Conservation (phyloP, 2,888 invertebrate genomes). For the Troides oblongomaculatus region DNA sequence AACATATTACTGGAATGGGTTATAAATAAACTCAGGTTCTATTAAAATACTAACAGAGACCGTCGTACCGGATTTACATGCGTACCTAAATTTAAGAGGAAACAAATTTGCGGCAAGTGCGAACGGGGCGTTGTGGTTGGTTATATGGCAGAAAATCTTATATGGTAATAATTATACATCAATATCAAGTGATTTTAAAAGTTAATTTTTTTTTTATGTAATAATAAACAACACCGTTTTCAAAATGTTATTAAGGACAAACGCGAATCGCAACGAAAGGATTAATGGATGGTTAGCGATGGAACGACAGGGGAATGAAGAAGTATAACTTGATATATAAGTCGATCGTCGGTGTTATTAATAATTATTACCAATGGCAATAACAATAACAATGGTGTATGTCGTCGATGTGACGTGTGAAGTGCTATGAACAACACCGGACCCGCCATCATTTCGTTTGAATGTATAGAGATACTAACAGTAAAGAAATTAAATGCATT, state of each 20-base stretch:
- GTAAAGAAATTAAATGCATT: constrained; percentile 70
- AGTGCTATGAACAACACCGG: not conserved
- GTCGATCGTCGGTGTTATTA: not conserved
- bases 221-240: no score
- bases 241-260: no score
- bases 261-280: not conserved
- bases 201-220: no score
- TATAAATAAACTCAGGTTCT: constrained; percentile 34
- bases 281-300: not conserved
- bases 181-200: no score
- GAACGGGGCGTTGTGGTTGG: not conserved
- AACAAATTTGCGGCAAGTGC: no score
- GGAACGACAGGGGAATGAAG: not conserved
- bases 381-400: not conserved
- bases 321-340: not conserved
- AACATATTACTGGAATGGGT: constrained; percentile 61
- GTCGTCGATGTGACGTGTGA: not conserved
- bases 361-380: not conserved
- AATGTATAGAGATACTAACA: constrained; percentile 42
- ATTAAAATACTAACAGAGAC: constrained; percentile 32
- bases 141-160: no score
- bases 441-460: not conserved
- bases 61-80: constrained; percentile 38
- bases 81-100: constrained; percentile 3
- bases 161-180: no score